Conservation (phyloP, 2,888 invertebrate species). For the Nomada lathburiana region DNA sequence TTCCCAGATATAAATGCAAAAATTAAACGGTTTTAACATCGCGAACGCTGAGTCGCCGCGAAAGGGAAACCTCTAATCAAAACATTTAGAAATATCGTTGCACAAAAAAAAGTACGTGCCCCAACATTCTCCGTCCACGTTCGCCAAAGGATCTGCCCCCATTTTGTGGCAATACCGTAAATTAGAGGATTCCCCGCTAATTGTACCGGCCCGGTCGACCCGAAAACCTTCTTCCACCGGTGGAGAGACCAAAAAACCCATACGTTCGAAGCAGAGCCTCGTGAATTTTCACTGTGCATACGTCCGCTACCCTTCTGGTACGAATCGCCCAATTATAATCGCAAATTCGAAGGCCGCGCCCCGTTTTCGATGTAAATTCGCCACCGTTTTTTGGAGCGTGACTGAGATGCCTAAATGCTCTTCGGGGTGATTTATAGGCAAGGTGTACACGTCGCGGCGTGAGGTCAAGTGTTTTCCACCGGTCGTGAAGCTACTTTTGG, state of each 20-base stretch:
- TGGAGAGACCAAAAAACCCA: background rate
- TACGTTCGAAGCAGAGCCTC: background rate
- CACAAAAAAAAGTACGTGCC: background rate
- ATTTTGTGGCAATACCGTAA: background rate
- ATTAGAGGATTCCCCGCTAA: constrained; percentile 18
- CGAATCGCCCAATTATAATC: constrained; percentile 31
- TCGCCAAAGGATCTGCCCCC: background rate
- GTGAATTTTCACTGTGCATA: constrained; percentile 6
- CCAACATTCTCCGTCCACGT: background rate
- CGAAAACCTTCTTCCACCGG: constrained; percentile 18
- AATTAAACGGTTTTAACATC: too few relatives aligned
- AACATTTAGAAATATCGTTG: background rate
- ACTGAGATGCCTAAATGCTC: constrained; percentile 32
- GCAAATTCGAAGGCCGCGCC: constrained; percentile 20
- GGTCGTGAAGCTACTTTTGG: constrained; percentile 36
- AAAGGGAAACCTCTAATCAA: background rate
- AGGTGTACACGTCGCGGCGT: constrained; percentile 18
- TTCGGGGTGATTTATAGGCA: constrained; percentile 48
- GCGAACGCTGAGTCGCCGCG: too few relatives aligned
- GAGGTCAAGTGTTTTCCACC: constrained; percentile 51
- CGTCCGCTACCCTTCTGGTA: background rate
- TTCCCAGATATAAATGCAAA: too few relatives aligned
- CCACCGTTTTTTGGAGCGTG: constrained; percentile 41
- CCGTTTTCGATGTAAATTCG: constrained; percentile 33
- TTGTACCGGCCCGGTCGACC: constrained; percentile 20